Evolutionary conservation across 2,797 vertebrate genomes (phyloP).

Genomic region (Furcifer pardalis): DNA sequence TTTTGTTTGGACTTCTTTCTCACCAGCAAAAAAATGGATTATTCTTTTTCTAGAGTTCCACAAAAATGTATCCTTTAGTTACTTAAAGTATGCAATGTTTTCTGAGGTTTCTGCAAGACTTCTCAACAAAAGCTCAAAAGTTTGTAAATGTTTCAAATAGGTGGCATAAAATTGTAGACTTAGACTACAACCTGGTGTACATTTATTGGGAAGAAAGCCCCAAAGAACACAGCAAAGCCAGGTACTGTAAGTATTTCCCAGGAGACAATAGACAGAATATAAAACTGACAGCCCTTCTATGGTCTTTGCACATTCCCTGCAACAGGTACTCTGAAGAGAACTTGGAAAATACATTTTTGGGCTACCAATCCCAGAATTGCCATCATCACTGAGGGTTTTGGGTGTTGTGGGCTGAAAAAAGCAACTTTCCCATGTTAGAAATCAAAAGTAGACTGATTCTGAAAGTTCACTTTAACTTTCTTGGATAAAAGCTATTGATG

Average conservation of each 20-base stretch:
- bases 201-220: not conserved
- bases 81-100: slow-evolving; percentile 49
- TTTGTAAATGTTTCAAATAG: slow-evolving; percentile 63
- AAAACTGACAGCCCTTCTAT: too few species aligned
- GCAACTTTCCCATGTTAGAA: too few species aligned
- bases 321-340: too few species aligned
- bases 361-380: too few species aligned
- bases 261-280: too few species aligned
- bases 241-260: not conserved
- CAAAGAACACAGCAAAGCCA: not conserved
- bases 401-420: too few species aligned
- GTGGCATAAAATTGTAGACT: slow-evolving; percentile 7
- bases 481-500: too few species aligned
- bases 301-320: too few species aligned
- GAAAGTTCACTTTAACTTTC: too few species aligned
- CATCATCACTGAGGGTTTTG: too few species aligned
- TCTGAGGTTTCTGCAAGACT: slow-evolving; percentile 63
- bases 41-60: slow-evolving; percentile 15
- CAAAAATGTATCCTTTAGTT: slow-evolving; percentile 46
- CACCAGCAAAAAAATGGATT: not conserved
- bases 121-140: slow-evolving; percentile 66
- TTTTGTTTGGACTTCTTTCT: not conserved
- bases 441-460: too few species aligned
- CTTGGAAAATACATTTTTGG: too few species aligned
- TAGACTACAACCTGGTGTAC: not conserved